Evolutionary conservation across 2,888 invertebrate genomes (phyloP).

Genomic region (Hetaerina titia): DNA sequence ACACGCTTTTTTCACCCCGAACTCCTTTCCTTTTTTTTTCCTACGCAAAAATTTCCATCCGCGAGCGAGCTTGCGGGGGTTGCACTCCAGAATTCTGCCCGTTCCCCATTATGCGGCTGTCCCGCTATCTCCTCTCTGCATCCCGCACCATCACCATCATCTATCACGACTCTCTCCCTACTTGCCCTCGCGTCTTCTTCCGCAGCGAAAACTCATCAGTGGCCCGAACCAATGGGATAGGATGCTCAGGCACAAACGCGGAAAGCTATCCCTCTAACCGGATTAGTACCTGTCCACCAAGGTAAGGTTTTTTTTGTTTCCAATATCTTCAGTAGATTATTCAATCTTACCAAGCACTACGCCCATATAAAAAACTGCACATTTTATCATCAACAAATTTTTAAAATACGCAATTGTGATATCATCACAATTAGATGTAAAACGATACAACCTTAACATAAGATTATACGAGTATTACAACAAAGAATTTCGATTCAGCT

Average conservation of each 20-base stretch:
- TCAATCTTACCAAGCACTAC: no score
- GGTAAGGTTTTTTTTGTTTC: no score
- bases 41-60: constrained; percentile 8
- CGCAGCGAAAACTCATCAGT: background rate
- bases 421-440: no score
- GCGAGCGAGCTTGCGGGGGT: background rate
- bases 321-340: no score
- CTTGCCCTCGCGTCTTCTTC: background rate
- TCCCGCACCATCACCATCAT: background rate
- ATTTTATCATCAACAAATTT: no score
- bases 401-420: no score
- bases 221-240: background rate
- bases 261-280: background rate
- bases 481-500: no score
- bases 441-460: no score
- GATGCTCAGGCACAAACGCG: background rate
- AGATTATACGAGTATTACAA: no score
- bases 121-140: background rate
- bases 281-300: background rate
- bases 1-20: no score
- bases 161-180: background rate
- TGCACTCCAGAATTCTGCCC: background rate
- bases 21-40: background rate
- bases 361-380: no score
- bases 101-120: constrained; percentile 21